Percentiles rank a stretch among this genome's conserved stretches.
Conservation (phyloP, 2,888 invertebrate genomes). For the Dexiosoma caninum region DNA sequence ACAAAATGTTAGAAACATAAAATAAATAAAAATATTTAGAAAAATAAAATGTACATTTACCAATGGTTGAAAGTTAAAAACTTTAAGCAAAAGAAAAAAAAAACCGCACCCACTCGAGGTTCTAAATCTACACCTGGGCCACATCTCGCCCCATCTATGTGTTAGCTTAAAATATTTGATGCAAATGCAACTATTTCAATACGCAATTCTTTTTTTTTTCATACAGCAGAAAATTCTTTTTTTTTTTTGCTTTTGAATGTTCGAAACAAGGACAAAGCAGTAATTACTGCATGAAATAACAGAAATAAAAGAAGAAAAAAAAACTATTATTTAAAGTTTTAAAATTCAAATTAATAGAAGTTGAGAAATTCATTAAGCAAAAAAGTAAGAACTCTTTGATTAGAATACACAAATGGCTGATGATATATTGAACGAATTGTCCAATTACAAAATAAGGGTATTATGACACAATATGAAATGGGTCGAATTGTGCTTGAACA, state of each 20-base stretch:
- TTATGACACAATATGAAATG: too few relatives aligned
- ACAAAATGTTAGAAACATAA: slow-evolving; percentile 15
- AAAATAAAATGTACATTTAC: slow-evolving; percentile 21
- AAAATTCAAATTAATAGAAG: background rate
- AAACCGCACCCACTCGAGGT: background rate
- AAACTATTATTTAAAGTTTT: slow-evolving; percentile 1
- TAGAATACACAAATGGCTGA: too few relatives aligned
- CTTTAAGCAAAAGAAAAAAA: too few relatives aligned
- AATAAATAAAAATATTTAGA: slow-evolving; percentile 18
- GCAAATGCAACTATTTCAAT: background rate
- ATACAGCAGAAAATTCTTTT: slow-evolving; percentile 5
- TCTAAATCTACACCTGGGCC: background rate
- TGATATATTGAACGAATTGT: too few relatives aligned
- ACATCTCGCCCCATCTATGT: background rate
- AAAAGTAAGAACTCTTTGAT: too few relatives aligned
- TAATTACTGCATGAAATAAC: slow-evolving; percentile 25
- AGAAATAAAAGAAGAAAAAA: too few relatives aligned
- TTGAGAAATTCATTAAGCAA: too few relatives aligned
- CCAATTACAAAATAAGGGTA: too few relatives aligned
- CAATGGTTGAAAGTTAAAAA: slow-evolving; percentile 15
- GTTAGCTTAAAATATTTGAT: background rate
- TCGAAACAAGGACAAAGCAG: slow-evolving; percentile 46
- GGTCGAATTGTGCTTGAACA: too few relatives aligned
- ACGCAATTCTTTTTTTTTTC: background rate
- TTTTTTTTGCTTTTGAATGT: background rate